Evolutionary conservation across 2,888 invertebrate genomes (phyloP).

Genomic region (Anthophora plumipes): DNA sequence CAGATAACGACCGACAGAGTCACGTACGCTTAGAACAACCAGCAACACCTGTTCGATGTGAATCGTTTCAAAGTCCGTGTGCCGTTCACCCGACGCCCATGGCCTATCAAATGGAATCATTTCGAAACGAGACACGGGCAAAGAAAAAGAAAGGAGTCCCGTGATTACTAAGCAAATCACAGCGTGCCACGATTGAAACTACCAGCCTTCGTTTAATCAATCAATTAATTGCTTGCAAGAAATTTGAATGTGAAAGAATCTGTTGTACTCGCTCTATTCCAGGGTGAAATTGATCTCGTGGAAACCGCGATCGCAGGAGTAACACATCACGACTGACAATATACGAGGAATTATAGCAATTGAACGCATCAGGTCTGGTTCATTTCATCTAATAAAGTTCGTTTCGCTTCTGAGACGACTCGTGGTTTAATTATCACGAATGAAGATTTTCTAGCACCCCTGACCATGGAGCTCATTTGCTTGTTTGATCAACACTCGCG

Average conservation of each 20-base stretch:
- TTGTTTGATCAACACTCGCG: not conserved
- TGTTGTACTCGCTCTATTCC: constrained; percentile 44
- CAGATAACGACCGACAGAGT: constrained; percentile 17
- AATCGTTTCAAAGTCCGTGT: constrained; percentile 12
- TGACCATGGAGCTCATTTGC: not conserved
- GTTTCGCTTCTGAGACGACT: constrained; percentile 12
- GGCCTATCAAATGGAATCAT: constrained; percentile 33
- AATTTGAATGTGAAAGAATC: constrained; percentile 44
- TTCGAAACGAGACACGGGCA: constrained; percentile 25
- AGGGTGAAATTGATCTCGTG: constrained; percentile 6
- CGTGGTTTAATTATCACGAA: constrained; percentile 5
- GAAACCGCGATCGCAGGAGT: constrained; percentile 29
- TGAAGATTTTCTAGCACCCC: constrained; percentile 30
- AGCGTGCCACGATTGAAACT: not conserved
- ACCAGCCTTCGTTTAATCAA: constrained; percentile 45
- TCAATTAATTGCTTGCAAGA: constrained; percentile 39
- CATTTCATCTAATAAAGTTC: constrained; percentile 57
- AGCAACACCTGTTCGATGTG: constrained; percentile 22
- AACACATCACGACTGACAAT: constrained; percentile 43
- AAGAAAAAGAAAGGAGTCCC: not conserved
- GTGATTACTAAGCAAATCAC: constrained; percentile 6
- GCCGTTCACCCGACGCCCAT: constrained; percentile 51
- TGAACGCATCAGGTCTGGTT: constrained; percentile 44
- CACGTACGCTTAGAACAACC: not conserved
- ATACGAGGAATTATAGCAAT: constrained; percentile 45